Evolutionary conservation across 37 sponge, comb jelly and placozoan genomes (phyloP).

Genomic region (Chondrosia reniformis): DNA sequence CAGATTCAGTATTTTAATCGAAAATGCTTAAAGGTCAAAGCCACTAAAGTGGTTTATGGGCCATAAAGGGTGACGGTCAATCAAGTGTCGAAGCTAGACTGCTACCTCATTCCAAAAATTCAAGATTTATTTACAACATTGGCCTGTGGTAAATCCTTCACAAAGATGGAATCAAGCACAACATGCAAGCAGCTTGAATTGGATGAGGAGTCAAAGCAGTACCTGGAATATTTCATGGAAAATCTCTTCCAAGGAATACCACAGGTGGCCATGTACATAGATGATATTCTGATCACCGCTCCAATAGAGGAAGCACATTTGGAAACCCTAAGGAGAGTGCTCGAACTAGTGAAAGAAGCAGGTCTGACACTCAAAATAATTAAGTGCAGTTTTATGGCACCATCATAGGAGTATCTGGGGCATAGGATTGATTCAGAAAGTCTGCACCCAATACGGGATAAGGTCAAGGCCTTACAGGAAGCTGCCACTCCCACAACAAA

Average conservation of each 20-base stretch:
- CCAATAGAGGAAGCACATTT: conserved; percentile 11
- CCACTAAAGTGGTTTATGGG: too few species aligned
- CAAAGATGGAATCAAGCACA: too few species aligned
- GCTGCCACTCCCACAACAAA: not conserved
- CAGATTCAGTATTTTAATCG: too few species aligned
- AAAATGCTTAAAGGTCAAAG: too few species aligned
- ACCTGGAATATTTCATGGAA: conserved; percentile 22
- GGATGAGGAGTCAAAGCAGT: not conserved
- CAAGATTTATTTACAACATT: too few species aligned
- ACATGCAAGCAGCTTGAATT: not conserved
- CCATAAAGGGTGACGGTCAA: too few species aligned
- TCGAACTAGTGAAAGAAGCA: not conserved
- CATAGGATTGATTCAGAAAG: conserved; percentile 33
- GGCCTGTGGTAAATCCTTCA: too few species aligned
- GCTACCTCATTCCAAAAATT: too few species aligned
- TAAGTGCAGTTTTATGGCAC: conserved; percentile 27
- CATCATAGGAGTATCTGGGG: conserved; percentile 14
- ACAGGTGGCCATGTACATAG: conserved; percentile 22
- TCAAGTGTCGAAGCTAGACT: too few species aligned
- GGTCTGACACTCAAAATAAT: not conserved
- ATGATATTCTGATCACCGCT: conserved; percentile 35
- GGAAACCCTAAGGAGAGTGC: not conserved
- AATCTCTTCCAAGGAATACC: conserved; percentile 30
- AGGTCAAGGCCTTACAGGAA: conserved; percentile 6
- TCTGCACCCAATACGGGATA: conserved; percentile 26